Conservation (phyloP, 1,140 invertebrate genomes). For the Anoplophora glabripennis region DNA sequence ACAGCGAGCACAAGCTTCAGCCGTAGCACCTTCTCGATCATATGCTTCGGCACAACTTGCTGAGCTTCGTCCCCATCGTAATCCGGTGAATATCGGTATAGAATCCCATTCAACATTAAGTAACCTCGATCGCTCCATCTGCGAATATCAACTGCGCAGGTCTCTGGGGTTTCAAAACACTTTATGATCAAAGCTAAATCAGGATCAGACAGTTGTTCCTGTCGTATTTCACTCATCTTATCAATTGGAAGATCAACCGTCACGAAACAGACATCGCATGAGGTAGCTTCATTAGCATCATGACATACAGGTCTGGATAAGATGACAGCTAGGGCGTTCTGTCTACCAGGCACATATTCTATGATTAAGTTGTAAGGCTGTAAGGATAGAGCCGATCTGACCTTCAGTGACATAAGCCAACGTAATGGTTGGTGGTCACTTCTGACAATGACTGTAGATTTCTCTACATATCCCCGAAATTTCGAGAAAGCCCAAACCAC, state of each 20-base stretch:
- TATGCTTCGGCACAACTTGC: not conserved
- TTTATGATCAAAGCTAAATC: not conserved
- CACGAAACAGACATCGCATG: too few relatives aligned
- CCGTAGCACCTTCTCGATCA: not conserved
- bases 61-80: conserved; percentile 10
- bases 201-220: conserved; percentile 5
- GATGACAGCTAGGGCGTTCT: conserved; percentile 15
- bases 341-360: conserved; percentile 18
- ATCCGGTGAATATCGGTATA: conserved; percentile 21
- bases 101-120: conserved; percentile 13
- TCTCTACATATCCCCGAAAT: conserved; percentile 48
- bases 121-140: conserved; percentile 14
- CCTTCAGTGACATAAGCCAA: conserved; percentile 7
- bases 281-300: too few relatives aligned
- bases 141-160: not conserved
- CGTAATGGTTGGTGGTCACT: conserved; percentile 13
- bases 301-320: conserved; percentile 7
- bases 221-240: not conserved
- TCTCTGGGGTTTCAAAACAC: conserved; percentile 4
- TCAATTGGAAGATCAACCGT: too few relatives aligned
- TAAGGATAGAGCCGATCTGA: conserved; percentile 46
- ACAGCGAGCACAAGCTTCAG: conserved; percentile 6
- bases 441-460: conserved; percentile 37
- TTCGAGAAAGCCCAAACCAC: conserved; percentile 43
- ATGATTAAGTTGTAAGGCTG: conserved; percentile 17